These are phyloP conservation scores for Drosophila saltans DNA, from an alignment of 1,140 invertebrate species.

Conservation along the genomic window DNA sequence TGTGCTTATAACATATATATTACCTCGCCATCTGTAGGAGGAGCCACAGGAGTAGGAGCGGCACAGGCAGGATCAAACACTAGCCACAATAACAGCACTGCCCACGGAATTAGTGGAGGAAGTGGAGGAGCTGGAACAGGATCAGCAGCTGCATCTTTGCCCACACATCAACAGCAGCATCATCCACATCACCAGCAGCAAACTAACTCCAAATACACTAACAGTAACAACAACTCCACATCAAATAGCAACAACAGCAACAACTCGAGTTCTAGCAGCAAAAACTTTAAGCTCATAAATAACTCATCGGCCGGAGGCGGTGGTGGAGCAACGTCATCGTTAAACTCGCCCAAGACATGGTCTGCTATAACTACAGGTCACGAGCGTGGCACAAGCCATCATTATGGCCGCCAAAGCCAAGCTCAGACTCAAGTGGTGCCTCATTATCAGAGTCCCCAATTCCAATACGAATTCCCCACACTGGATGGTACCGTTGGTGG, in stretches of 20 bases:
- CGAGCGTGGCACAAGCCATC: constrained; percentile 55
- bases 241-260: constrained; percentile 43
- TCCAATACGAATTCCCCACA: constrained; percentile 93
- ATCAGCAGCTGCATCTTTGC: constrained; percentile 42
- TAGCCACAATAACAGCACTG: constrained; percentile 56
- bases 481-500: constrained; percentile 86
- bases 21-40: constrained; percentile 3
- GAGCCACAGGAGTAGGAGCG: constrained; percentile 33
- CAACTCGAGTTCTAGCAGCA: constrained; percentile 47
- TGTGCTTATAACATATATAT: background rate
- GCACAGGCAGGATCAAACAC: constrained; percentile 45
- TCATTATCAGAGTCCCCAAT: constrained; percentile 86
- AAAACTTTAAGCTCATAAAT: constrained; percentile 75
- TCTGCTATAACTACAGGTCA: constrained; percentile 82
- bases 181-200: constrained; percentile 20
- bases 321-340: constrained; percentile 35
- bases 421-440: constrained; percentile 67
- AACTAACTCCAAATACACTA: constrained; percentile 18
- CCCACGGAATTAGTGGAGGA: constrained; percentile 42
- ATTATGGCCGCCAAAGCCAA: constrained; percentile 31
- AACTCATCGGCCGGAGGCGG: constrained; percentile 57
- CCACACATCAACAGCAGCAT: constrained; percentile 34
- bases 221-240: constrained; percentile 51
- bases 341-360: constrained; percentile 80
- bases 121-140: constrained; percentile 30